Conservation (phyloP, 2,888 invertebrate species). For the Empis livida region DNA sequence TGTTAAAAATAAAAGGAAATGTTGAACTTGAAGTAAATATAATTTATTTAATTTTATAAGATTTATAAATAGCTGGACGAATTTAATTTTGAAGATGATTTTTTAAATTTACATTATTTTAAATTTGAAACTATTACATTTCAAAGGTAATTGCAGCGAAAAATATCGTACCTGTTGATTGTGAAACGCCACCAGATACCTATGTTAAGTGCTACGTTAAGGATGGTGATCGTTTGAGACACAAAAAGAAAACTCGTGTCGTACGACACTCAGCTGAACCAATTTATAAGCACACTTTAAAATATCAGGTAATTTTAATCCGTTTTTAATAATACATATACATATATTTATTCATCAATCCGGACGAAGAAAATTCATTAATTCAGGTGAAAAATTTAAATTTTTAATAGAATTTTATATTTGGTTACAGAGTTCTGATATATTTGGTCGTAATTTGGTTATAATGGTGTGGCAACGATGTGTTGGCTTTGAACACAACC, state of each 20-base stretch:
- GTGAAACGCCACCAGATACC: slow-evolving; percentile 68
- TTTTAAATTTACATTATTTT: too few relatives aligned
- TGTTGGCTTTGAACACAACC: slow-evolving; percentile 76
- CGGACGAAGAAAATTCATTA: too few relatives aligned
- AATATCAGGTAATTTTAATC: slow-evolving; percentile 48
- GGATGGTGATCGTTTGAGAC: slow-evolving; percentile 76
- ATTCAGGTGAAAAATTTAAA: too few relatives aligned
- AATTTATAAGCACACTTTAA: slow-evolving; percentile 75
- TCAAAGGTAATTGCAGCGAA: slow-evolving; percentile 57
- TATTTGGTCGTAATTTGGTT: slow-evolving; percentile 66
- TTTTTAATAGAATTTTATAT: not conserved
- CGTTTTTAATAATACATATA: too few relatives aligned
- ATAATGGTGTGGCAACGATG: slow-evolving; percentile 90
- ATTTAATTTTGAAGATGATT: too few relatives aligned
- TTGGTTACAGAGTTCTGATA: slow-evolving; percentile 48
- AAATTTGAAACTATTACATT: too few relatives aligned
- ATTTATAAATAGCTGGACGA: too few relatives aligned
- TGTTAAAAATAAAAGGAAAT: slow-evolving; percentile 82
- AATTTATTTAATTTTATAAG: too few relatives aligned
- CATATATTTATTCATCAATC: too few relatives aligned
- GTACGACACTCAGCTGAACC: slow-evolving; percentile 72
- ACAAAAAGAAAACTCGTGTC: slow-evolving; percentile 83
- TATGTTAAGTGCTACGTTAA: slow-evolving; percentile 89
- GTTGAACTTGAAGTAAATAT: slow-evolving; percentile 68
- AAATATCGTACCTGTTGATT: slow-evolving; percentile 53